Percentiles rank a stretch among this genome's conserved stretches.
Evolutionary conservation across 1,140 invertebrate species (phyloP).

Genomic region (Capitella teleta): DNA sequence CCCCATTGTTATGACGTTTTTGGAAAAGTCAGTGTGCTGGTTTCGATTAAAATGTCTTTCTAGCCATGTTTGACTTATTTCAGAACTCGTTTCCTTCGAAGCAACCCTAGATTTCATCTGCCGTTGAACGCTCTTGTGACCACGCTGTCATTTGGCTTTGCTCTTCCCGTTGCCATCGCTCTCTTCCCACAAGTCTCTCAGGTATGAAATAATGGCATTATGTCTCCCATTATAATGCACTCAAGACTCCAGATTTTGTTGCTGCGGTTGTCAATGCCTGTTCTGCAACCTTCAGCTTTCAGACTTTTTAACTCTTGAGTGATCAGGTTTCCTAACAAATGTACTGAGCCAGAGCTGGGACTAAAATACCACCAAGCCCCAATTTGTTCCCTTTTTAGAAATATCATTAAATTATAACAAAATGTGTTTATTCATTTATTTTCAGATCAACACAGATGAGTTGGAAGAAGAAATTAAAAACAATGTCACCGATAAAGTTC

Average conservation of each 20-base stretch:
- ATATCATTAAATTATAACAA: not conserved
- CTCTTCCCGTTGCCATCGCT: constrained; percentile 40
- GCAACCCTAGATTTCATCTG: constrained; percentile 30
- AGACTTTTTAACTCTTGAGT: no score
- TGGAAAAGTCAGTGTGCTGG: constrained; percentile 42
- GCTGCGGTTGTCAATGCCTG: no score
- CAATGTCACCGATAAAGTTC: not conserved
- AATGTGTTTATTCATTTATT: not conserved
- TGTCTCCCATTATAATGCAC: not conserved
- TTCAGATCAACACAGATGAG: not conserved
- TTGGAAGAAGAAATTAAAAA: not conserved
- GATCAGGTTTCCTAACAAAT: no score
- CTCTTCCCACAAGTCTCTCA: constrained; percentile 41
- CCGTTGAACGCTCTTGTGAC: constrained; percentile 38
- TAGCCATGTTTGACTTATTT: constrained; percentile 5
- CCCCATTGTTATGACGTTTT: constrained; percentile 33
- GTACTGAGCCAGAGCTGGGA: not conserved
- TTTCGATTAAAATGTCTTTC: not conserved
- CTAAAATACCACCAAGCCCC: not conserved
- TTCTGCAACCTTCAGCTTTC: no score
- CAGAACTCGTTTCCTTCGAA: constrained; percentile 32
- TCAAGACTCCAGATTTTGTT: not conserved
- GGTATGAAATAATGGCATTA: constrained; percentile 18
- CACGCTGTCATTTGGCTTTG: constrained; percentile 36
- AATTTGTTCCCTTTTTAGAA: not conserved